A percentile compares a stretch with the other conserved stretches of the same genome.
Conservation (phyloP, 2,113 vertebrate species). For the Lonchura striata region DNA sequence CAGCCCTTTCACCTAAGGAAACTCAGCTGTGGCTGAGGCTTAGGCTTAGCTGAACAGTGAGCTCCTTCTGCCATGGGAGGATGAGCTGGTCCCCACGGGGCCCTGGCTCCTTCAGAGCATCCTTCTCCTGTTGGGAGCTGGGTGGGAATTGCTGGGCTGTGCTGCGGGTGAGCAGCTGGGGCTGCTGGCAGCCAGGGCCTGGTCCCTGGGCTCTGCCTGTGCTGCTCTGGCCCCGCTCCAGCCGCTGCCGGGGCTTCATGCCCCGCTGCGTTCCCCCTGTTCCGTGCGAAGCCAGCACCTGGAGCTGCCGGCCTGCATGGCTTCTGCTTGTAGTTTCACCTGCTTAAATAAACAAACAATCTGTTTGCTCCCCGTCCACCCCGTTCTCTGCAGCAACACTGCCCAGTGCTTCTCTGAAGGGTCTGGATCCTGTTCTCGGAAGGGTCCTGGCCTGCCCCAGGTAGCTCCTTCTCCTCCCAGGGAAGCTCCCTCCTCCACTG, state of each 20-base stretch:
- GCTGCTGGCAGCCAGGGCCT: not conserved
- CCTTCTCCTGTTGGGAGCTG: not conserved
- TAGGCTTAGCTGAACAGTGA: not conserved
- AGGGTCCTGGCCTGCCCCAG: rapidly evolving
- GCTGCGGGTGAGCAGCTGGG: not conserved
- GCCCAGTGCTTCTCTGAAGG: not conserved
- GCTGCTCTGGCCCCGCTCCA: not conserved
- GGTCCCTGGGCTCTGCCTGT: rapidly evolving
- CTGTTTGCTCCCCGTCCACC: not conserved
- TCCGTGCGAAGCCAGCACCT: not conserved
- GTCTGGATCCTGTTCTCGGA: not conserved
- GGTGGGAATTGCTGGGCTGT: not conserved
- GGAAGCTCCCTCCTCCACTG: not conserved
- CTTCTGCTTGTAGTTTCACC: not conserved
- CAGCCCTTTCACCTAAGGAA: not conserved
- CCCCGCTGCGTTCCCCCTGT: not conserved
- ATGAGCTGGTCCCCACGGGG: not conserved
- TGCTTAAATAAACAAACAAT: not conserved
- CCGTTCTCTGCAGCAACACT: not conserved
- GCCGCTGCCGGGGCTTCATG: not conserved
- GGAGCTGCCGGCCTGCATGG: not conserved
- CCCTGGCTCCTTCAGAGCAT: not conserved
- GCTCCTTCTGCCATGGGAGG: not conserved
- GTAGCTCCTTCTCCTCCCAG: not conserved
- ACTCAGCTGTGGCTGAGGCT: not conserved